Evolutionary conservation across 2,113 vertebrate species (phyloP), one percentile per base, ranked within the genome.

Genomic region (Crotalus tigris): DNA sequence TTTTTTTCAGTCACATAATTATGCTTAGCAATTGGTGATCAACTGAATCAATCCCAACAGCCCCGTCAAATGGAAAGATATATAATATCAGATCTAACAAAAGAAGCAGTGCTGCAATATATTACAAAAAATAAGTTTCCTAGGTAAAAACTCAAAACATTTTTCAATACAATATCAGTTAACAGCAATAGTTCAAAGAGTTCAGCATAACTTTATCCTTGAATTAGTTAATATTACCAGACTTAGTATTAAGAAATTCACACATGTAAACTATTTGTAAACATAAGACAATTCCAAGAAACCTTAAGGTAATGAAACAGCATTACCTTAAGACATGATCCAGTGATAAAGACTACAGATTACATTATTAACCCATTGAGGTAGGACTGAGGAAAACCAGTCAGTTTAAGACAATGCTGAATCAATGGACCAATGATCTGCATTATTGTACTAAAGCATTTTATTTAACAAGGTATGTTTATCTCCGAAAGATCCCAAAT

Each of bases 1-100:
- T 13, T 75, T 93, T 58, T 54, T 64, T 59, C 29, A 57, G 58
- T 91, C 90, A 75, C 59, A 91, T 91, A 57, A 93, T 89, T 93
- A 94, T 95, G 61, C 93, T 93, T 91, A 94, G 64, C 39, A 94
- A 19, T 49, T 95, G 57, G 91, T 94, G 1, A 0, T 21, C 61
- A 94, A 26, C 21, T 92, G 92, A 75, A 90, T 91, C 93, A 55
- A 64, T 86, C 75, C 89, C 86, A 93, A 86, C 49, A 86, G 33
- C 81, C 92, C 0, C 59, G 90, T 88, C 89, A 93, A 64, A 94
- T 92, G 92, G 17, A 91, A 55, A 1, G 89, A 55, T 94, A 58
- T 95, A 94, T 94, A 94, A 93, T 69, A 61, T 44, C 1, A 59
- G 89, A 55, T 2, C 24, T 61, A 59, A 94, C 33, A n/a, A 92